These are phyloP conservation scores for Abscondita cerata DNA, from an alignment of 2,888 invertebrate species.

Conservation along the genomic window DNA sequence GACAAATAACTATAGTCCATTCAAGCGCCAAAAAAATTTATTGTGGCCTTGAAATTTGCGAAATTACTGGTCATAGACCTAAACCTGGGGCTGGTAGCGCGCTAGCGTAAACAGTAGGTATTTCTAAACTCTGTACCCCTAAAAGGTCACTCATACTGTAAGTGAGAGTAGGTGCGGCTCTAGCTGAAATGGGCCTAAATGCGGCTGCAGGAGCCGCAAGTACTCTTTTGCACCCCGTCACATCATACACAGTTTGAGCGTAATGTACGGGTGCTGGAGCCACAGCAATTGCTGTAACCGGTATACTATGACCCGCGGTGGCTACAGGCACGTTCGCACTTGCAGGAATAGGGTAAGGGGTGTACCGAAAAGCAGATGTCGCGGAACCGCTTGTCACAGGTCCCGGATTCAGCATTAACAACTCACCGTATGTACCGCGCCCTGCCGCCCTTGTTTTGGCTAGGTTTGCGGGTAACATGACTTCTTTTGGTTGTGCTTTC, in stretches of 20 bases:
- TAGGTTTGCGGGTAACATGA: constrained; percentile 97
- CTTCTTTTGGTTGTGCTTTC: constrained; percentile 99
- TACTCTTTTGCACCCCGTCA: constrained; percentile 62
- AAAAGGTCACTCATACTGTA: constrained; percentile 76
- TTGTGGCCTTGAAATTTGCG: constrained; percentile 38
- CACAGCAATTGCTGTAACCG: constrained; percentile 54
- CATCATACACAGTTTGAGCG: constrained; percentile 60
- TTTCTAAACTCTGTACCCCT: constrained; percentile 72
- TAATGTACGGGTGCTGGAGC: constrained; percentile 56
- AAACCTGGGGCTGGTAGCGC: constrained; percentile 69
- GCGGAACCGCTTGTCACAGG: constrained; percentile 58
- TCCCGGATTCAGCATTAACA: constrained; percentile 81
- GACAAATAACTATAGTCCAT: constrained; percentile 2
- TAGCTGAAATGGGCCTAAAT: constrained; percentile 58
- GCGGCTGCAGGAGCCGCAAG: constrained; percentile 68
- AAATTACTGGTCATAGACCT: constrained; percentile 69
- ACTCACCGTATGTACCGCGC: constrained; percentile 98
- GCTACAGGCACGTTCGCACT: constrained; percentile 53
- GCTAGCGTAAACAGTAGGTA: constrained; percentile 75
- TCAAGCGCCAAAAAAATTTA: constrained; percentile 14
- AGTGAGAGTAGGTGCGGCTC: constrained; percentile 65
- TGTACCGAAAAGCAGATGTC: constrained; percentile 64
- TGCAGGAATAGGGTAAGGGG: constrained; percentile 68
- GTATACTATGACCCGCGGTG: constrained; percentile 49
- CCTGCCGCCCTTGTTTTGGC: constrained; percentile 95